phyloP scores from a whole-genome alignment of 2,797 vertebrate species.

The Clamator glandarius region DNA sequence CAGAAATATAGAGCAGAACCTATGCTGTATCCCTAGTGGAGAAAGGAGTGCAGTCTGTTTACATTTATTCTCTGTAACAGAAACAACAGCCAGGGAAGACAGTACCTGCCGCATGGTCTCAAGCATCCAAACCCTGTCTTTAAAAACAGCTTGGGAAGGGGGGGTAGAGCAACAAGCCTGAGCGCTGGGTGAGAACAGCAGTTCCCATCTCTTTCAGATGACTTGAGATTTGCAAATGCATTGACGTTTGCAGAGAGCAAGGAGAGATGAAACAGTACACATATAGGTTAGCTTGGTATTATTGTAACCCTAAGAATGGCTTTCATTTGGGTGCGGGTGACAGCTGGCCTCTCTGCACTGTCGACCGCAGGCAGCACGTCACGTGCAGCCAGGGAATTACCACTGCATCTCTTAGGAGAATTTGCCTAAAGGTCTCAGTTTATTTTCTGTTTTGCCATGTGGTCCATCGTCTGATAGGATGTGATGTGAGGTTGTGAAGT shows the following conservation, averaged over 20 bases:
- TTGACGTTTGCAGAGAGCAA: neutral
- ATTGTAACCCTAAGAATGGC: neutral
- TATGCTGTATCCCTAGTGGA: neutral
- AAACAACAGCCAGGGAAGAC: neutral
- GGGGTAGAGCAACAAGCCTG: too few species aligned
- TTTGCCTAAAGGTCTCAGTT: neutral
- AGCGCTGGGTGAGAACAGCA: neutral
- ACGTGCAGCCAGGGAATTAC: neutral
- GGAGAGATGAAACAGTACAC: neutral
- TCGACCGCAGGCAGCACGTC: accelerated
- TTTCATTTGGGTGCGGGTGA: neutral
- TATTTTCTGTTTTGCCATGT: slow-evolving; percentile 25
- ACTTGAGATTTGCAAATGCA: neutral
- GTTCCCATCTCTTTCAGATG: neutral
- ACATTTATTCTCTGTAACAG: neutral
- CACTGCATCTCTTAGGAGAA: neutral
- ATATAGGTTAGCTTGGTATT: accelerated
- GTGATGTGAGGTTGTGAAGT: slow-evolving; percentile 41
- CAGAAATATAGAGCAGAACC: neutral
- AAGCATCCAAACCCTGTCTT: neutral
- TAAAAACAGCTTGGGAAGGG: neutral
- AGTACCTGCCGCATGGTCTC: neutral
- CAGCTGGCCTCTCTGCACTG: neutral
- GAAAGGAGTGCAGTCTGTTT: neutral
- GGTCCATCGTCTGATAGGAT: slow-evolving; percentile 29